These are phyloP conservation scores for Carassius gibelio DNA, from an alignment of 2,113 vertebrate species.

Conservation along the genomic window DNA sequence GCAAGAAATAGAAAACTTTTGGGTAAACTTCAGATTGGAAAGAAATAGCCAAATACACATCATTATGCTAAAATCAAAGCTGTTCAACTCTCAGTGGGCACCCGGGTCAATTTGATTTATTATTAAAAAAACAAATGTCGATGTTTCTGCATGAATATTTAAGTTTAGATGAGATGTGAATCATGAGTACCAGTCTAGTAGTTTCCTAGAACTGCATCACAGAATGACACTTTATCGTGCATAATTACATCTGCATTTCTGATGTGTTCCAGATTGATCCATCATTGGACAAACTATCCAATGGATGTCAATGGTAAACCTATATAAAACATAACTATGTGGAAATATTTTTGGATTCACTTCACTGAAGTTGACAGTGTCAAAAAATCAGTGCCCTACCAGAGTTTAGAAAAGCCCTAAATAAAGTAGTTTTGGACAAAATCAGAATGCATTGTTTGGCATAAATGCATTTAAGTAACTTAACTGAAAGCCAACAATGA, in stretches of 20 bases:
- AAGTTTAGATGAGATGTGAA: neutral
- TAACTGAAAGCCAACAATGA: neutral
- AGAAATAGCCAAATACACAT: constrained; percentile 33
- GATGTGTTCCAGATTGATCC: neutral
- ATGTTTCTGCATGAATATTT: constrained; percentile 30
- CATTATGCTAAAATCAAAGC: constrained; percentile 25
- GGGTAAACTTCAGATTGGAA: constrained; percentile 46
- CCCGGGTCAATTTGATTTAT: neutral
- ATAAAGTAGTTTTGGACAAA: neutral
- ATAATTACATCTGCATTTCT: neutral
- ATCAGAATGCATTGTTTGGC: neutral
- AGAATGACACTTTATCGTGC: neutral
- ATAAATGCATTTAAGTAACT: no score
- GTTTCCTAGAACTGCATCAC: constrained; percentile 3
- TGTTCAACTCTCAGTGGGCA: neutral
- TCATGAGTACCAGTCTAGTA: neutral
- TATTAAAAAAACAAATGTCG: constrained; percentile 46
- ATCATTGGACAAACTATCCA: neutral
- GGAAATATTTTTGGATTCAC: neutral
- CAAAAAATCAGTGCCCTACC: neutral
- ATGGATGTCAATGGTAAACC: neutral
- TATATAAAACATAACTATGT: neutral
- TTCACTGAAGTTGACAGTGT: neutral
- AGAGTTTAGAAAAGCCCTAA: neutral
- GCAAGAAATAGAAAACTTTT: constrained; percentile 36